Base-by-base conservation (phyloP, 2,113 vertebrate species). In the Pachycephala philippinensis region DNA sequence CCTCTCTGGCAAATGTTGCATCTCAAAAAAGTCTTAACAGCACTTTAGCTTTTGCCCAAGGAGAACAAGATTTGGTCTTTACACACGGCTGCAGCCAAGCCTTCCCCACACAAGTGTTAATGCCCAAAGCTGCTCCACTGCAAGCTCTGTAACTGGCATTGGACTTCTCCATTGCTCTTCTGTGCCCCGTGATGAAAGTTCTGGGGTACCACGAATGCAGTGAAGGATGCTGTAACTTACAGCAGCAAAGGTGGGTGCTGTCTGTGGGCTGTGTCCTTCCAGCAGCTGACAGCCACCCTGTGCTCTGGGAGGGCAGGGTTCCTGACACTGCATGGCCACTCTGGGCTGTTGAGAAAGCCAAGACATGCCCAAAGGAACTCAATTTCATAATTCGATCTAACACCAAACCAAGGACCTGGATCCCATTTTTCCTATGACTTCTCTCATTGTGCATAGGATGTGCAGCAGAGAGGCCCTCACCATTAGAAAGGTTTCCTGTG, bases 161-260 rank as follows among this genome's bases (percentile, higher is more conserved):
- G 52, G 52, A 7, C 52, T 69, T 69, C 20, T 53, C 7, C 26
- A 3, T 5, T 35, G 54, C 75, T 53, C 19, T 45, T 47, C 80
- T 19, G 39, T 39, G 45, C 53, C 24, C 40, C 23, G 1, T 1
- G 1, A 22, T 15, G 6, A 26, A 17, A 6, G 21, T 2, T 13
- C 49, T 31, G 66, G 49, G 17, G 39, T 1, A 7, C 7, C 60
- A 45, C 0, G 1, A 22, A 2, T 0, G 24, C 8, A 27, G 45
- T 0, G 31, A 42, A 21, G 4, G 72, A 11, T 42, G 60, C 54
- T 77, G 75, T 31, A 8, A 9, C 13, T 18, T 5, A 2, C 1
- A 82, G 72, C 69, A 61, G 69, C 72, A 22, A 30, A 61, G 50
- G 27, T 10, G 8, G n/a, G 14, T 27, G 15, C 70, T 31, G 68